Evolutionary conservation across 2,113 vertebrate species (phyloP).

Genomic region (Dinomys branickii): DNA sequence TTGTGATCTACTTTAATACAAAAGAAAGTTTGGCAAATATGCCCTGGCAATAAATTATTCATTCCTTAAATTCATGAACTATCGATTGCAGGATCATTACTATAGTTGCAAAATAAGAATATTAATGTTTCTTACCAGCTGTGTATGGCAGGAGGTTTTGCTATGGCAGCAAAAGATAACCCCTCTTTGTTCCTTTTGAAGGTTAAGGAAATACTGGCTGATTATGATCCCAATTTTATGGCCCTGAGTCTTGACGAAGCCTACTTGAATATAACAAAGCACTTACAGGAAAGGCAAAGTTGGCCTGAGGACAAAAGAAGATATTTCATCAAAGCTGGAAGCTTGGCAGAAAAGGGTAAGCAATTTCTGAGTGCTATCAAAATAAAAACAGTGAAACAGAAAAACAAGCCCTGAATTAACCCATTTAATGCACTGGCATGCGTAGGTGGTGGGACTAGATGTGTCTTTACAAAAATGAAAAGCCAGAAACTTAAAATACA

Average conservation of each 20-base stretch:
- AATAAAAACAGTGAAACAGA: background rate
- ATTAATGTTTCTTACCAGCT: slow-evolving; percentile 43
- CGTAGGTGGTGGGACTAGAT: background rate
- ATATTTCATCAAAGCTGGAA: slow-evolving; percentile 79
- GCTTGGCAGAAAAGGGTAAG: slow-evolving; percentile 80
- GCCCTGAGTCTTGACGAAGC: slow-evolving; percentile 97
- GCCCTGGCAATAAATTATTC: slow-evolving; percentile 67
- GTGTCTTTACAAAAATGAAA: slow-evolving; percentile 55
- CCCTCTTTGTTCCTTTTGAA: slow-evolving; percentile 82
- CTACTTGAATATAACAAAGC: slow-evolving; percentile 96
- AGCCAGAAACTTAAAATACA: slow-evolving; percentile 48
- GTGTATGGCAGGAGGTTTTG: slow-evolving; percentile 58
- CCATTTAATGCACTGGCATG: background rate
- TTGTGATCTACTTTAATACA: slow-evolving; percentile 65
- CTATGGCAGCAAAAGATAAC: slow-evolving; percentile 63
- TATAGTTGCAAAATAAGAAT: slow-evolving; percentile 68
- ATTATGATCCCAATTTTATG: slow-evolving; percentile 95
- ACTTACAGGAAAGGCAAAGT: slow-evolving; percentile 91
- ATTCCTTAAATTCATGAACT: slow-evolving; percentile 56
- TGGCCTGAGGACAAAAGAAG: slow-evolving; percentile 92
- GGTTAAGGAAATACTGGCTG: slow-evolving; percentile 93
- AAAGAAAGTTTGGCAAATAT: slow-evolving; percentile 62
- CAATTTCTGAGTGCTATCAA: slow-evolving; percentile 49
- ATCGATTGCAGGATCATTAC: slow-evolving; percentile 59
- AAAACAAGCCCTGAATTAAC: slow-evolving; percentile 33